Evolutionary conservation across 1,140 invertebrate species (phyloP).

Genomic region (Bombus polaris): DNA sequence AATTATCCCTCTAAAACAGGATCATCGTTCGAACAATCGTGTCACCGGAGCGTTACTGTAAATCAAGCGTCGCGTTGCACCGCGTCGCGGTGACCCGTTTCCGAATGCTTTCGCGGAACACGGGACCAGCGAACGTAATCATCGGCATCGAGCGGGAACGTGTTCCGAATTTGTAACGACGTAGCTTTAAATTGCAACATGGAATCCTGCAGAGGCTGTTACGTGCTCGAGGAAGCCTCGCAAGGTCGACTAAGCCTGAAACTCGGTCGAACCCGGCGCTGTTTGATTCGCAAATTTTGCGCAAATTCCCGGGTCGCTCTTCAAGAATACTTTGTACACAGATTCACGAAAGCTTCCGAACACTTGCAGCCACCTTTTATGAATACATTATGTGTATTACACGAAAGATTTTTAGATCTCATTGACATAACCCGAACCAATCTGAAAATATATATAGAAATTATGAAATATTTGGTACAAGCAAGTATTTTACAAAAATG

Average conservation of each 20-base stretch:
- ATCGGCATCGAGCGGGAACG: slow-evolving; percentile 14
- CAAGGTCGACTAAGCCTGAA: slow-evolving; percentile 33
- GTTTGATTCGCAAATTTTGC: slow-evolving; percentile 30
- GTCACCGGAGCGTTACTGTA: not conserved
- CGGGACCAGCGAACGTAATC: slow-evolving; percentile 2
- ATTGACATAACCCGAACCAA: too few species aligned
- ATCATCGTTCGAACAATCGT: not conserved
- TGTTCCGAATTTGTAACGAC: slow-evolving; percentile 29
- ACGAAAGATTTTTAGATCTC: not conserved
- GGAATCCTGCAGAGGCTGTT: slow-evolving; percentile 19
- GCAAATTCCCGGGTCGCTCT: slow-evolving; percentile 12
- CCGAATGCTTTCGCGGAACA: not conserved
- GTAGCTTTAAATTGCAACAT: slow-evolving; percentile 25
- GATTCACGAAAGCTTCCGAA: not conserved
- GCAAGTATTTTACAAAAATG: too few species aligned
- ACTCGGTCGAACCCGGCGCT: slow-evolving; percentile 29
- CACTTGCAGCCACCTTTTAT: not conserved
- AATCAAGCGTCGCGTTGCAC: not conserved
- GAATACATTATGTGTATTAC: not conserved
- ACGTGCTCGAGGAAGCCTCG: slow-evolving; percentile 22
- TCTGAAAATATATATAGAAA: too few species aligned
- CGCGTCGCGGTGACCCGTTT: slow-evolving; percentile 17
- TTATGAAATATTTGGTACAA: too few species aligned
- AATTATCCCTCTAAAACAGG: too few species aligned
- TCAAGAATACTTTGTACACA: not conserved